A percentile compares a stretch with the other conserved stretches of the same genome.
These are phyloP conservation scores for Nyctibius grandis DNA, from an alignment of 2,797 vertebrate species.

Conservation along the genomic window DNA sequence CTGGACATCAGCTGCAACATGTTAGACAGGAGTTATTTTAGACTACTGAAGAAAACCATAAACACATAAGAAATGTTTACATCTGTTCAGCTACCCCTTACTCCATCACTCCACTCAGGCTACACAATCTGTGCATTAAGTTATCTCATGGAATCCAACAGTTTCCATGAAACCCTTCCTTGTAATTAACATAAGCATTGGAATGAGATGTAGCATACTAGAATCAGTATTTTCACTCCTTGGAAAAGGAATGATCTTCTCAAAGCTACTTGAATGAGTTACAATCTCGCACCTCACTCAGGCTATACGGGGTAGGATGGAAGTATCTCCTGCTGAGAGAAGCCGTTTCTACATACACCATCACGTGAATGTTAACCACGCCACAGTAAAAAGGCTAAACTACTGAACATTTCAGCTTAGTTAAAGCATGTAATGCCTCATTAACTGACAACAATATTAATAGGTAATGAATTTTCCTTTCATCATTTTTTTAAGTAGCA, in stretches of 20 bases:
- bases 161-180: background rate
- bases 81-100: background rate
- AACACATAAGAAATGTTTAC: background rate
- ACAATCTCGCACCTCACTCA: background rate
- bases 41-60: background rate
- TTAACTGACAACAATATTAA: background rate
- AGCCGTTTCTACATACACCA: background rate
- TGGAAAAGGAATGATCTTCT: background rate
- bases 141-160: background rate
- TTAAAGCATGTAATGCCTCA: background rate
- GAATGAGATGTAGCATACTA: background rate
- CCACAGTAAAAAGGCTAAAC: background rate
- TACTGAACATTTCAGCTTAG: background rate
- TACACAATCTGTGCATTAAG: too few relatives aligned
- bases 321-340: background rate
- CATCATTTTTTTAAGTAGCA: background rate
- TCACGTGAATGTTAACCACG: background rate
- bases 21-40: background rate
- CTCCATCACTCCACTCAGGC: background rate
- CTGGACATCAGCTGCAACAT: background rate
- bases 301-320: background rate
- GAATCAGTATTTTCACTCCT: too few relatives aligned
- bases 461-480: background rate
- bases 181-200: background rate
- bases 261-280: background rate